A percentile compares a stretch with the other conserved stretches of the same genome.
Evolutionary conservation across 1,140 invertebrate genomes (phyloP).

Genomic region (Nebria ingens): DNA sequence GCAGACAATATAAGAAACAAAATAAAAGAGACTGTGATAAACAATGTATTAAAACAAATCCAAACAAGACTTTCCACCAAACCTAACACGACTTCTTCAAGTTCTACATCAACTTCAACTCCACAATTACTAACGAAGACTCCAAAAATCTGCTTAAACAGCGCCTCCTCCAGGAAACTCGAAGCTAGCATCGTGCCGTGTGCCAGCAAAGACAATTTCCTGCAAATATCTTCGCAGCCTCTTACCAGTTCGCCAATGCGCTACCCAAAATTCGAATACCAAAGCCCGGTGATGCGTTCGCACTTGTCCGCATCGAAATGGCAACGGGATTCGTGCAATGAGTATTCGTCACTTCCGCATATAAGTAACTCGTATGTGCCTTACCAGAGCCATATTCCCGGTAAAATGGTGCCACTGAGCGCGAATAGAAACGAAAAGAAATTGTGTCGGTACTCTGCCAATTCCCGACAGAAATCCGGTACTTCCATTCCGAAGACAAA

Average conservation of each 20-base stretch:
- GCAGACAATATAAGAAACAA: not conserved
- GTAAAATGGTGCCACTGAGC: not conserved
- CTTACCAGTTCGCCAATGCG: not conserved
- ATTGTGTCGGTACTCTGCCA: not conserved
- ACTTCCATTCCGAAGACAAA: not conserved
- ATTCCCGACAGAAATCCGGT: not conserved
- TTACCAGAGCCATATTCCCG: not conserved
- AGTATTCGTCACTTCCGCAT: not conserved
- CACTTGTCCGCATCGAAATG: not conserved
- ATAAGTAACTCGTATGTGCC: not conserved
- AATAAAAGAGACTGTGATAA: conserved; percentile 5
- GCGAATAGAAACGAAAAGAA: not conserved
- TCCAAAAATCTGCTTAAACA: too few relatives aligned
- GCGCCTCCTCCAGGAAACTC: too few relatives aligned
- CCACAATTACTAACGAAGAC: too few relatives aligned
- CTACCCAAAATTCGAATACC: not conserved
- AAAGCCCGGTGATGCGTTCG: not conserved
- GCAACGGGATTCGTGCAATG: not conserved
- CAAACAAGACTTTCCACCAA: not conserved
- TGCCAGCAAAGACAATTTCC: not conserved
- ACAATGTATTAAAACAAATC: not conserved
- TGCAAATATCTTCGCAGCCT: not conserved
- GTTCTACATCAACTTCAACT: too few relatives aligned
- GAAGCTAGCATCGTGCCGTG: too few relatives aligned
- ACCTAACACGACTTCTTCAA: too few relatives aligned